A percentile compares a stretch with the other conserved stretches of the same genome.
Evolutionary conservation across 2,113 vertebrate species (phyloP).

Genomic region (Rhea pennata): DNA sequence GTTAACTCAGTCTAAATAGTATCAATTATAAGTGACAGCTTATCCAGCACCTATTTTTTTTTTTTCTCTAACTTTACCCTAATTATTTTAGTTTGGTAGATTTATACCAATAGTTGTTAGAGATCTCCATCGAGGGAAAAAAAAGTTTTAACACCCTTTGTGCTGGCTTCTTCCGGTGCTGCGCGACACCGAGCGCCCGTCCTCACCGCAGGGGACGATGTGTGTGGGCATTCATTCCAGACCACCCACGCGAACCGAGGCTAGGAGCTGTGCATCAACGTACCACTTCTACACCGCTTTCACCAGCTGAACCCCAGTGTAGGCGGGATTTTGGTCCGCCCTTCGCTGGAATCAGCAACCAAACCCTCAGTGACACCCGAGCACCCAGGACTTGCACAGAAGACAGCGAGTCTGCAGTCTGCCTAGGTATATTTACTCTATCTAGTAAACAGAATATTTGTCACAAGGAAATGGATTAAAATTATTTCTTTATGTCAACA

Average conservation of each 20-base stretch:
- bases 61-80: background rate
- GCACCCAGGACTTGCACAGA: background rate
- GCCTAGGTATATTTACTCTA: background rate
- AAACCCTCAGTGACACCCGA: background rate
- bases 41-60: background rate
- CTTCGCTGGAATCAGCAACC: background rate
- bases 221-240: background rate
- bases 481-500: background rate
- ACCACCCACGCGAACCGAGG: background rate
- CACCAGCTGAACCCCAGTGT: background rate
- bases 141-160: background rate
- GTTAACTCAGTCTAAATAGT: background rate
- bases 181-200: fast-evolving
- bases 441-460: background rate
- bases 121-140: background rate
- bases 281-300: background rate
- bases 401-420: background rate
- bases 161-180: background rate
- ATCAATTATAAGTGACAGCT: background rate
- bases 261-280: background rate
- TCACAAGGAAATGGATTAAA: background rate
- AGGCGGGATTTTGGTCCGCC: background rate
- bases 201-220: background rate
- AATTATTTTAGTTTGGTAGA: background rate
- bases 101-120: background rate